A percentile compares a stretch with the other conserved stretches of the same genome.
Conservation (phyloP, 2,888 invertebrate genomes). For the Margaritifera margaritifera region DNA sequence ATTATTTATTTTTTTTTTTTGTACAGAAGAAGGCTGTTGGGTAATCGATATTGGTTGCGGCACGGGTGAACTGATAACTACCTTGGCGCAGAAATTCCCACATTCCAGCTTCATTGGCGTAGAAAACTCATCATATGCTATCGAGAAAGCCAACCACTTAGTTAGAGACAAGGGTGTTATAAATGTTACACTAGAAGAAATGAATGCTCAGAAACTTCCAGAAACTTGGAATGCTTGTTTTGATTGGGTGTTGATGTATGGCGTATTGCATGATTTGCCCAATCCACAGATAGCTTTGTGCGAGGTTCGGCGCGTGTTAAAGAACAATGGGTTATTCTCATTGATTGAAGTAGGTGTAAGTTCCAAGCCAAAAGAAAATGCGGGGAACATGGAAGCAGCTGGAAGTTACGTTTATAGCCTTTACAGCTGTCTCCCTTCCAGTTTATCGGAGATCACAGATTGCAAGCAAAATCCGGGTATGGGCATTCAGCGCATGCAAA, state of each 20-base stretch:
- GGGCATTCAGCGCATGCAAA: neutral
- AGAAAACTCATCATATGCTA: neutral
- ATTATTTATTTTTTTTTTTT: too few species aligned
- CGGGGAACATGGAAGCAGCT: neutral
- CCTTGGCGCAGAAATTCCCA: neutral
- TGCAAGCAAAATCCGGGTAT: neutral
- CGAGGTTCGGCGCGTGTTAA: slow-evolving; percentile 1
- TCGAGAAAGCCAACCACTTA: neutral
- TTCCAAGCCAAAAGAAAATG: neutral
- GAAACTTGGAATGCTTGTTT: neutral
- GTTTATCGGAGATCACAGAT: neutral
- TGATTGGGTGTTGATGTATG: slow-evolving; percentile 4
- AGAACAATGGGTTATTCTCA: neutral
- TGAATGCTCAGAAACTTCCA: neutral
- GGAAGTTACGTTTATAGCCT: neutral
- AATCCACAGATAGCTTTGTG: neutral
- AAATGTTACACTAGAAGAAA: neutral
- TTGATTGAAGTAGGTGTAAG: neutral
- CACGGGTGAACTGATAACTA: slow-evolving; percentile 1
- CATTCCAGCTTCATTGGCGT: slow-evolving; percentile 1
- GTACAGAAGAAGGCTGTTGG: neutral
- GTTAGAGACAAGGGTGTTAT: neutral
- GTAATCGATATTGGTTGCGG: slow-evolving; percentile 1
- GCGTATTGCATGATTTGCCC: neutral
- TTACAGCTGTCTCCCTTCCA: neutral